Percentiles rank a stretch among this genome's conserved stretches.
phyloP scores from a whole-genome alignment of 2,888 invertebrate genomes.

The Gerris lacustris region DNA sequence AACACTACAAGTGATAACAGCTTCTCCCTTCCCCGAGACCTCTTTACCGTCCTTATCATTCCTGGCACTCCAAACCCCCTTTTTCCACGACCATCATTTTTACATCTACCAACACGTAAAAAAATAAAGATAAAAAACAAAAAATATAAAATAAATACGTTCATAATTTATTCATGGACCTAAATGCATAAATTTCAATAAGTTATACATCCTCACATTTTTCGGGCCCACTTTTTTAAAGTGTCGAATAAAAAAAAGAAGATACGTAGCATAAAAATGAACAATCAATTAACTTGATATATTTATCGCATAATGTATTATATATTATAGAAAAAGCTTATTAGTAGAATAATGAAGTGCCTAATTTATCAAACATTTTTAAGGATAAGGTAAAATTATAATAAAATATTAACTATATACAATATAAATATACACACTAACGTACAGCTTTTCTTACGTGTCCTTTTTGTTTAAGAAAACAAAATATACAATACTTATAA shows the following conservation, averaged over 20 bases:
- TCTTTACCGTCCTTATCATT: not conserved
- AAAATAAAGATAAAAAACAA: not conserved
- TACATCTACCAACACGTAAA: not conserved
- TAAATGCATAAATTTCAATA: constrained; percentile 3
- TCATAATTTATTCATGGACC: not conserved
- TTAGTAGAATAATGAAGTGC: not conserved
- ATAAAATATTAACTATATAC: no score
- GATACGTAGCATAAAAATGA: not conserved
- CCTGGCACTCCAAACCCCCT: constrained; percentile 1
- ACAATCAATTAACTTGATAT: not conserved
- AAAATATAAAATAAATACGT: not conserved
- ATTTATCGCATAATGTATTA: not conserved
- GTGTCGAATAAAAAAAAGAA: no score
- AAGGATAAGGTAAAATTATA: no score
- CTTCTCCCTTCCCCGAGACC: not conserved
- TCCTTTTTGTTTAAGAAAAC: no score
- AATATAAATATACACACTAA: no score
- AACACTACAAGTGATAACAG: not conserved
- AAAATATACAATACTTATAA: no score
- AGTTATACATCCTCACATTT: not conserved
- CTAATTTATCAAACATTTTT: not conserved
- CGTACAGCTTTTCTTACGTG: no score
- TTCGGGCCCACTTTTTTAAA: no score
- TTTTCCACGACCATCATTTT: not conserved
- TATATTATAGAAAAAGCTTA: no score